Base-by-base conservation (phyloP, 2,113 vertebrate species). In the Pseudolaguvia tuberculata region DNA sequence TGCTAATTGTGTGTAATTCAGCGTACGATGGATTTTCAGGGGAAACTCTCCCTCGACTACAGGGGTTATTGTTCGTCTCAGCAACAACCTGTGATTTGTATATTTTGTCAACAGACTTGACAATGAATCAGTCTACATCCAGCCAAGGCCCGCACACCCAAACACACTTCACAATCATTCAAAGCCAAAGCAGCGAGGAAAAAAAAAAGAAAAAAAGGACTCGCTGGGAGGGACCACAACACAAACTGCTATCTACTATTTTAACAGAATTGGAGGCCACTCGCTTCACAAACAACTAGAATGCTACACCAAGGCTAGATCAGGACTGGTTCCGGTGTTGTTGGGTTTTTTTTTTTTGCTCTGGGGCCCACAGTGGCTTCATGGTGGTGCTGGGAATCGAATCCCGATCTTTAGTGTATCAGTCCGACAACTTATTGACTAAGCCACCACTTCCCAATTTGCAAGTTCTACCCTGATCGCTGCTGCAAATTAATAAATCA, bases 381-480 rank as follows among this genome's bases (percentile, higher is more conserved):
- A n/a, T n/a, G n/a, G n/a, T n/a, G n/a, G n/a, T n/a, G n/a, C n/a
- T n/a, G n/a, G n/a, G n/a, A n/a, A n/a, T n/a, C n/a, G n/a, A n/a
- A n/a, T n/a, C n/a, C n/a, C n/a, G n/a, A n/a, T n/a, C n/a, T n/a
- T n/a, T n/a, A n/a, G n/a, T n/a, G n/a, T n/a, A n/a, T n/a, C n/a
- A n/a, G n/a, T n/a, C n/a, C n/a, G n/a, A n/a, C 80, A 77, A 65
- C 69, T 51, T 53, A 53, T 59, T 47, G 39, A 15, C 59, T 27
- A 50, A 63, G 71, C 55, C 67, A 77, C 52, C 69, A 61, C 42
- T n/a, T 29, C 72, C 62, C 72, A 53, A 58, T 73, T 27, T 71
- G 66, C 85, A 80, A 86, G 85, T 52, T 83, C 82, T 84, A 72
- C 84, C 83, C 82, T 70, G 82, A 86, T 68, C 81, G 45, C 50